These are phyloP conservation scores for Epinephelus awoara DNA, from an alignment of 2,797 vertebrate species.

Conservation along the genomic window DNA sequence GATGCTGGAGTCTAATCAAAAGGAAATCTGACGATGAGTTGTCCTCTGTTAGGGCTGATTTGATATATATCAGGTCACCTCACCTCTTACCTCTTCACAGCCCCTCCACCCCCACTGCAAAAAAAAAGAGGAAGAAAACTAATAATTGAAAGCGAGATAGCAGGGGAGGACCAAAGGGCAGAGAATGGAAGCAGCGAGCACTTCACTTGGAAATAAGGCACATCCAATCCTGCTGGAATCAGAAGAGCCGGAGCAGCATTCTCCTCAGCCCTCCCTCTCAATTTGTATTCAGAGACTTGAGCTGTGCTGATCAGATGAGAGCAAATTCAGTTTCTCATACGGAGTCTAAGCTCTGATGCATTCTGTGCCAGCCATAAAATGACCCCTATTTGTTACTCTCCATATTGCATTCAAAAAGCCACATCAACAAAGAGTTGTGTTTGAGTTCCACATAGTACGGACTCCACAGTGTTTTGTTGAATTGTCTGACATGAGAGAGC, in stretches of 20 bases:
- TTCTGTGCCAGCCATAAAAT: slow-evolving; percentile 54
- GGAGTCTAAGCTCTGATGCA: slow-evolving; percentile 21
- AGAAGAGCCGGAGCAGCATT: slow-evolving; percentile 27
- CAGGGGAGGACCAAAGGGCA: slow-evolving; percentile 34
- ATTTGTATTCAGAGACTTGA: slow-evolving; percentile 57
- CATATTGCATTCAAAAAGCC: slow-evolving; percentile 45
- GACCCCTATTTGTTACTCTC: slow-evolving; percentile 55
- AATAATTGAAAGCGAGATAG: slow-evolving; percentile 65
- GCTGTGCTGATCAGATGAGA: slow-evolving; percentile 44
- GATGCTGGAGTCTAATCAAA: slow-evolving; percentile 50
- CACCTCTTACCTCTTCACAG: slow-evolving; percentile 17
- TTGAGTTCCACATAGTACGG: slow-evolving; percentile 9
- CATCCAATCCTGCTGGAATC: slow-evolving; percentile 59
- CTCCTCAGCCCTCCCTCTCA: slow-evolving; percentile 41
- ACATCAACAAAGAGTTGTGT: slow-evolving; percentile 28
- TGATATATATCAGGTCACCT: slow-evolving; percentile 57
- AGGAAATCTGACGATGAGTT: slow-evolving; percentile 55
- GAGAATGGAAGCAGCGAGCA: slow-evolving; percentile 30
- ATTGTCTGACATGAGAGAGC: slow-evolving; percentile 21
- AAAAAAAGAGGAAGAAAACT: slow-evolving; percentile 38
- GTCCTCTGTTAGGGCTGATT: slow-evolving; percentile 50
- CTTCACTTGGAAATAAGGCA: slow-evolving; percentile 61
- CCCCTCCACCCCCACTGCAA: not conserved
- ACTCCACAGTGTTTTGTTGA: slow-evolving; percentile 11
- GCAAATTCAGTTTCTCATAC: slow-evolving; percentile 49